These are phyloP conservation scores for Brachyptera risi DNA, from an alignment of 2,888 invertebrate genomes.

Conservation along the genomic window DNA sequence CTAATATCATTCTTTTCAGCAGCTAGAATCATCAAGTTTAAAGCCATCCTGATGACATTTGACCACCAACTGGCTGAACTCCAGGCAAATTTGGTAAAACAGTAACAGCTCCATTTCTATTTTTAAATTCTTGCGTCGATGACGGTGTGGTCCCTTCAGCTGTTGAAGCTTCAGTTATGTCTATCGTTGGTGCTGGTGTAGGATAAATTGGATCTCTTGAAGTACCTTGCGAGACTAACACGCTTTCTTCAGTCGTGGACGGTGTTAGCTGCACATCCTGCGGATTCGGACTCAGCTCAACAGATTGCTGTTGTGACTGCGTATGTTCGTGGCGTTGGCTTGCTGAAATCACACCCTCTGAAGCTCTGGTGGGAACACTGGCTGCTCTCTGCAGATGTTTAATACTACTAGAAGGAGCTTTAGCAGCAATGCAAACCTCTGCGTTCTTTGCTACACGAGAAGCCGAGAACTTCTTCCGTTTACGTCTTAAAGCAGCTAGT, in stretches of 20 bases:
- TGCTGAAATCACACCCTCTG: slow-evolving; percentile 44
- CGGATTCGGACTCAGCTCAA: slow-evolving; percentile 40
- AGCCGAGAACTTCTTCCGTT: slow-evolving; percentile 78
- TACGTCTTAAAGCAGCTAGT: slow-evolving; percentile 70
- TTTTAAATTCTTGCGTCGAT: slow-evolving; percentile 38
- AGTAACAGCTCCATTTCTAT: slow-evolving; percentile 54
- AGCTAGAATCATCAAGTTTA: slow-evolving; percentile 39
- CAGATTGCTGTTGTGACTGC: slow-evolving; percentile 59
- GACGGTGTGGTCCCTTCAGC: slow-evolving; percentile 6
- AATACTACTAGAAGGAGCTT: slow-evolving; percentile 28
- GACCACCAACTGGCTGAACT: slow-evolving; percentile 69
- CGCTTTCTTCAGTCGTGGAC: slow-evolving; percentile 55
- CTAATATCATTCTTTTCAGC: too few species aligned
- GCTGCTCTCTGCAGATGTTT: slow-evolving; percentile 64
- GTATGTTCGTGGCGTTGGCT: slow-evolving; percentile 47
- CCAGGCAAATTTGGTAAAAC: slow-evolving; percentile 64
- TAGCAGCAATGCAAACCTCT: slow-evolving; percentile 7
- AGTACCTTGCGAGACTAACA: slow-evolving; percentile 34
- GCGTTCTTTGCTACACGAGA: slow-evolving; percentile 56
- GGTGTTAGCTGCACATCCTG: slow-evolving; percentile 44
- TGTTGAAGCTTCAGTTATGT: background rate
- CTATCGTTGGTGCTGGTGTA: slow-evolving; percentile 1
- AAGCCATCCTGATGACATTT: slow-evolving; percentile 67
- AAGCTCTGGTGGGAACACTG: slow-evolving; percentile 60
- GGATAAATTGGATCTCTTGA: slow-evolving; percentile 9